Base-by-base conservation (phyloP, 2,113 vertebrate species). In the Nannospalax galili region DNA sequence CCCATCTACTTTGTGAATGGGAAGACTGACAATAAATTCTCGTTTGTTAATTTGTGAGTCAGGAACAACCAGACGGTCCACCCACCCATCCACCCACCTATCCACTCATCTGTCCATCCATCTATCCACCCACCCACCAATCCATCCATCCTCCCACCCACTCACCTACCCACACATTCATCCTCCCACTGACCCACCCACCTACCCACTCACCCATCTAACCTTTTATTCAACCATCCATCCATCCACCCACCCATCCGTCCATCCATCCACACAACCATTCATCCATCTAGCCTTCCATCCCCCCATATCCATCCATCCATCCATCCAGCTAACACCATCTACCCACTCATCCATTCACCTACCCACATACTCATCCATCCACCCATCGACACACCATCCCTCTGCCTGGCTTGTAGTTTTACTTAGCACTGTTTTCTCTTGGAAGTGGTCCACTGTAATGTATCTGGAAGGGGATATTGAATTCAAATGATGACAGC, bases 401-500 rank as follows among this genome's bases (percentile, higher is more conserved):
- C 30, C 7, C 0, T 85, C 37, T 65, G 74, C 77, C 40, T 69
- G n/a, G 45, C 30, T 77, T 87, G 70, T 62, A 37, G 58, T 37
- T 69, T 92, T 20, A 5, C 64, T 77, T 19, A 30, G 56, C 1
- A 32, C n/a, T 42, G 5, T 52, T 90, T 93, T 48, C 58, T 42
- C 35, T 73, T 93, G 91, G 86, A 92, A 62, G 56, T 26, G 19
- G 58, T 87, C 84, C 82, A 72, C n/a, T n/a, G n/a, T n/a, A n/a
- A 24, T 69, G 32, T 69, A 77, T 85, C 93, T 74, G 82, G 88
- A 87, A 95, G 42, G 24, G 48, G 88, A 40, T 80, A 69, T 74
- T 70, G 7, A 22, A 24, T 93, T 79, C 80, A 64, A 84, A 73
- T 12, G 62, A 77, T 74, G 84, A 78, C 72, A 70, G 80, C 45